A percentile compares a stretch with the other conserved stretches of the same genome.
phyloP scores from a whole-genome alignment of 2,797 vertebrate genomes.

The Rachycentron canadum region DNA sequence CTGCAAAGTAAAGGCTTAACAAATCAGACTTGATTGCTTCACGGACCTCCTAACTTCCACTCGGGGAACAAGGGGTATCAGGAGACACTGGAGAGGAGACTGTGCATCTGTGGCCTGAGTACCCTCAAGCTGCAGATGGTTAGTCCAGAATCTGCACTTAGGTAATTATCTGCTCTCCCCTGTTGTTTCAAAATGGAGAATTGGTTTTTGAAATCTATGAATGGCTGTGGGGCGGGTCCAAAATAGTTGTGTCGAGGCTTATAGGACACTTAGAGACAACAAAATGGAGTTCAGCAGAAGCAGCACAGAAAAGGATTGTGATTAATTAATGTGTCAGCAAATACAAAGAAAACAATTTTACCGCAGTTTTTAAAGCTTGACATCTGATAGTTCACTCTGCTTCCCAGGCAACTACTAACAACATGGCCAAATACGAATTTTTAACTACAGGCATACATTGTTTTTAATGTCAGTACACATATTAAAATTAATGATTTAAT shows the following conservation, averaged over 20 bases:
- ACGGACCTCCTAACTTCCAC: constrained; percentile 74
- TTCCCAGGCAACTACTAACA: not conserved
- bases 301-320: constrained; percentile 9
- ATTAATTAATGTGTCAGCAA: constrained; percentile 19
- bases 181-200: constrained; percentile 83
- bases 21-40: constrained; percentile 87
- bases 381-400: not conserved
- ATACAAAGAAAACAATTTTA: constrained; percentile 20
- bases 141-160: constrained; percentile 85
- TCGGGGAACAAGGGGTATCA: constrained; percentile 73
- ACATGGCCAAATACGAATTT: not conserved
- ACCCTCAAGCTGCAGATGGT: constrained; percentile 84
- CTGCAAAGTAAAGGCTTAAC: constrained; percentile 85
- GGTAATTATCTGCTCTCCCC: constrained; percentile 87
- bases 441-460: not conserved
- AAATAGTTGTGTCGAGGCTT: constrained; percentile 65
- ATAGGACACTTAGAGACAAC: constrained; percentile 43
- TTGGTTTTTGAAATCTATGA: constrained; percentile 82
- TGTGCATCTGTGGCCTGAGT: constrained; percentile 78
- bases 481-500: not conserved
- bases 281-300: constrained; percentile 23
- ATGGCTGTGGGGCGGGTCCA: constrained; percentile 71
- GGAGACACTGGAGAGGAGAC: constrained; percentile 69
- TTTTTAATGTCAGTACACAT: not conserved
- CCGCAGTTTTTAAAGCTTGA: not conserved